Evolutionary conservation across 2,113 vertebrate species (phyloP).

Genomic region (Carettochelys insculpta): DNA sequence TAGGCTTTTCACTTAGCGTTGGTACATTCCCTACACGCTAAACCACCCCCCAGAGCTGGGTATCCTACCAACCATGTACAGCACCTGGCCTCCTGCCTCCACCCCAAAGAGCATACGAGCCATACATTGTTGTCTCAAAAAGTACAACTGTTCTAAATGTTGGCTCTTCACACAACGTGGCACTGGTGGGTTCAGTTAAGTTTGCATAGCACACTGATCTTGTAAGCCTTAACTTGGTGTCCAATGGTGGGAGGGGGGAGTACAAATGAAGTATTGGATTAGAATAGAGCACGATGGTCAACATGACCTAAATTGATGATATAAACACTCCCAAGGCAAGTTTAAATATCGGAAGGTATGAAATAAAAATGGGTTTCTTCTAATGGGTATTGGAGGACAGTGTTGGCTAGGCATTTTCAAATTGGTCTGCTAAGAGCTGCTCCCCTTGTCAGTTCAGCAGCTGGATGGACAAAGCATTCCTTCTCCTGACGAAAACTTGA

Average conservation of each 20-base stretch:
- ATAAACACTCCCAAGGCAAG: slow-evolving; percentile 43
- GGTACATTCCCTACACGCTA: slow-evolving; percentile 33
- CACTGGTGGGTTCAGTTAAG: slow-evolving; percentile 60
- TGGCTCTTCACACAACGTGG: slow-evolving; percentile 42
- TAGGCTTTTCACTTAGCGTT: slow-evolving; percentile 68
- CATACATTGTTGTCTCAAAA: slow-evolving; percentile 43
- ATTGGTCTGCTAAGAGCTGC: background rate
- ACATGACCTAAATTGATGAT: background rate
- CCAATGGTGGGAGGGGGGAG: slow-evolving; percentile 36
- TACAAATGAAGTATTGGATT: background rate
- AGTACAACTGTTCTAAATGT: slow-evolving; percentile 32
- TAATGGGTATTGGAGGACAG: background rate
- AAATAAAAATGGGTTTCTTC: slow-evolving; percentile 24
- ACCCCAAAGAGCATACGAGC: slow-evolving; percentile 43
- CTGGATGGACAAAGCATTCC: background rate
- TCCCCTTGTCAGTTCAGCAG: background rate
- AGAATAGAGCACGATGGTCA: slow-evolving; percentile 16
- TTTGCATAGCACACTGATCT: slow-evolving; percentile 82
- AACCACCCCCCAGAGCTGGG: slow-evolving; percentile 29
- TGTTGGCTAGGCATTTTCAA: background rate
- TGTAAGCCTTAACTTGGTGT: slow-evolving; percentile 45
- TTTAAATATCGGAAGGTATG: background rate
- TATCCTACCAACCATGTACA: background rate
- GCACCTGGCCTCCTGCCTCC: slow-evolving; percentile 15
- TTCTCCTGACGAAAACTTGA: slow-evolving; percentile 4